Percentiles rank a stretch among this genome's conserved stretches.
Conservation (phyloP, 1,140 invertebrate species). For the Drosophila dunni region DNA sequence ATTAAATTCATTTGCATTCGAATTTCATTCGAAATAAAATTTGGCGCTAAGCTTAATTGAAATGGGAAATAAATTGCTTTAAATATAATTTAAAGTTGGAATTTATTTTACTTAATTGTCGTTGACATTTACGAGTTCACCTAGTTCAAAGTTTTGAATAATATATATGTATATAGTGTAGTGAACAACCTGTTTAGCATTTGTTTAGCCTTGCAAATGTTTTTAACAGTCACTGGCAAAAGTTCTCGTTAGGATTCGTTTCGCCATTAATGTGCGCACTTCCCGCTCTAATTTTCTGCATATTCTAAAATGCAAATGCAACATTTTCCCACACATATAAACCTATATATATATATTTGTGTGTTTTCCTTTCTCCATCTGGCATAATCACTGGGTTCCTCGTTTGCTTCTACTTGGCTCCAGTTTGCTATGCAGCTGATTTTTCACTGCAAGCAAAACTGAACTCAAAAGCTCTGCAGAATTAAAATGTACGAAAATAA, state of each 20-base stretch:
- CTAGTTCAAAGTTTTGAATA: slow-evolving; percentile 1
- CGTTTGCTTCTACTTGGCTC: not conserved
- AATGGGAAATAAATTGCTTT: not conserved
- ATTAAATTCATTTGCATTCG: not conserved
- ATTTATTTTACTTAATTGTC: too few species aligned
- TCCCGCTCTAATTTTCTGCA: slow-evolving; percentile 73
- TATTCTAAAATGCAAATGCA: slow-evolving; percentile 80
- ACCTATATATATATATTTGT: slow-evolving; percentile 39
- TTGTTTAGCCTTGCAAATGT: slow-evolving; percentile 40
- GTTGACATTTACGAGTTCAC: not conserved
- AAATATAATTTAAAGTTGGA: not conserved
- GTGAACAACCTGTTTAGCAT: slow-evolving; percentile 28
- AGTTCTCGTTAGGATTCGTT: slow-evolving; percentile 21
- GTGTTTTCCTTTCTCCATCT: not conserved
- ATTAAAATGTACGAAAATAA: slow-evolving; percentile 44
- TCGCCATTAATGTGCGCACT: slow-evolving; percentile 51
- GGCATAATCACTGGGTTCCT: slow-evolving; percentile 63
- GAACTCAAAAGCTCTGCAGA: too few species aligned
- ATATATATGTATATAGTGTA: not conserved
- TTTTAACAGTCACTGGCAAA: slow-evolving; percentile 7
- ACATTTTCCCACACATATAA: slow-evolving; percentile 54
- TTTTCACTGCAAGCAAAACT: too few species aligned
- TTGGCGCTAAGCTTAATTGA: not conserved
- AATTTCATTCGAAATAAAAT: not conserved
- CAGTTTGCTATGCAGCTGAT: slow-evolving; percentile 21